phyloP scores from a whole-genome alignment of 2,797 vertebrate genomes.

The Sebastes variabilis region DNA sequence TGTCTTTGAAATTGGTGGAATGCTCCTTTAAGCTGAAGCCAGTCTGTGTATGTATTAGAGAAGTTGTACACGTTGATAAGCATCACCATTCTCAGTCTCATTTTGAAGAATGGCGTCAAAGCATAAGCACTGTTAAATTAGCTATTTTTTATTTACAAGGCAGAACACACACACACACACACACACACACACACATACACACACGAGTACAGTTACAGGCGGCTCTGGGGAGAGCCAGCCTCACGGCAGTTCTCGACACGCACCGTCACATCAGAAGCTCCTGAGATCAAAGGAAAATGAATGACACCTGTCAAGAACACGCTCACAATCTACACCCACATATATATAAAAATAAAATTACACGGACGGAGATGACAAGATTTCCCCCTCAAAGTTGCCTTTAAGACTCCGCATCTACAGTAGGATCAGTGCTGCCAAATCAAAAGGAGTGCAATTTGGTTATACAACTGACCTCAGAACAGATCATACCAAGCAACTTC shows the following conservation, averaged over 20 bases:
- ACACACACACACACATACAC: too few species aligned
- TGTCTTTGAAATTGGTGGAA: not conserved
- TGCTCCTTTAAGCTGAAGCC: not conserved
- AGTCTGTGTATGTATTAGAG: not conserved
- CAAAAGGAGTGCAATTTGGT: conserved; percentile 12
- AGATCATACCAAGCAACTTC: conserved; percentile 29
- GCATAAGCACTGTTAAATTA: conserved; percentile 56
- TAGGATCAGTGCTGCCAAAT: conserved; percentile 14
- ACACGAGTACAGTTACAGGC: conserved; percentile 67
- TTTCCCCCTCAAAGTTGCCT: conserved; percentile 28
- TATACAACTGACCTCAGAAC: conserved; percentile 36
- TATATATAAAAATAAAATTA: conserved; percentile 56
- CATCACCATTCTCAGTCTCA: not conserved
- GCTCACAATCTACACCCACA: conserved; percentile 60
- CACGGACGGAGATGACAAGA: conserved; percentile 51
- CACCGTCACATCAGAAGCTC: conserved; percentile 70
- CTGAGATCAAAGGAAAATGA: conserved; percentile 71
- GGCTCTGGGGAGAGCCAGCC: conserved; percentile 51
- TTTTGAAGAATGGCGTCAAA: conserved; percentile 9
- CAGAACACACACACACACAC: conserved; percentile 57
- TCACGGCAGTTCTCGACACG: conserved; percentile 61
- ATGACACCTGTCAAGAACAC: conserved; percentile 56
- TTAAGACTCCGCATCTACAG: conserved; percentile 4
- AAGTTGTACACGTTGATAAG: not conserved
- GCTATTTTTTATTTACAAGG: conserved; percentile 76